Base-by-base conservation (phyloP, 1,140 invertebrate genomes). In the Maconellicoccus hirsutus region DNA sequence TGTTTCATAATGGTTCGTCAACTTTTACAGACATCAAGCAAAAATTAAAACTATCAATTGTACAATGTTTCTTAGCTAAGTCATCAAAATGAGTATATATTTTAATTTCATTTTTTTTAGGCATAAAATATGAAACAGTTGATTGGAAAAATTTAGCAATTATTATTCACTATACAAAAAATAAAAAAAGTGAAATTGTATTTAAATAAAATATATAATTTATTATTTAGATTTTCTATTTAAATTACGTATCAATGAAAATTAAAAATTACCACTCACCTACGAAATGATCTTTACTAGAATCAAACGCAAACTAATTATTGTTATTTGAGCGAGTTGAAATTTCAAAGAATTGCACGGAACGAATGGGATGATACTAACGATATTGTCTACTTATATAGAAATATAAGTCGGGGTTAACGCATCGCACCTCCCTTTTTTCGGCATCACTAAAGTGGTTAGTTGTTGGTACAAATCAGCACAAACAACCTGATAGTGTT, bases 331-430 rank as follows among this genome's bases (percentile, higher is more conserved):
- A 16, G 6, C 52, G 52, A 59, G 52, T 59, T 59, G 16, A 59
- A 59, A 59, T 19, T 59, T 59, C 21, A 59, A 59, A 59, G 52
- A 22, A 59, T 59, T 22, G 3, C 52, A 22, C 52, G 21, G 21
- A 59, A 59, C 21, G 52, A 22, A 59, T 59, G 52, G n/a, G 21
- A 59, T 59, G 52, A 59, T 59, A 59, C 16, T 22, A 22, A 22
- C 16, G 52, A 59, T 59, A 59, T 59, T 59, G 52, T 59, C 52
- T 59, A 22, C 21, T 59, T 59, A 59, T 19, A 59, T 59, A 22
- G 52, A 4, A 22, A 22, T 59, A 59, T 22, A 22, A 59, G 52
- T 59, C 52, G 52, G 52, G 52, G 52, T 59, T n/a, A 59, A 59
- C 52, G 52, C 52, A 59, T 59, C 52, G 16, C 52, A 59, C 16